Conservation (phyloP, 2,797 vertebrate species). For the Coracias cyanogaster region DNA sequence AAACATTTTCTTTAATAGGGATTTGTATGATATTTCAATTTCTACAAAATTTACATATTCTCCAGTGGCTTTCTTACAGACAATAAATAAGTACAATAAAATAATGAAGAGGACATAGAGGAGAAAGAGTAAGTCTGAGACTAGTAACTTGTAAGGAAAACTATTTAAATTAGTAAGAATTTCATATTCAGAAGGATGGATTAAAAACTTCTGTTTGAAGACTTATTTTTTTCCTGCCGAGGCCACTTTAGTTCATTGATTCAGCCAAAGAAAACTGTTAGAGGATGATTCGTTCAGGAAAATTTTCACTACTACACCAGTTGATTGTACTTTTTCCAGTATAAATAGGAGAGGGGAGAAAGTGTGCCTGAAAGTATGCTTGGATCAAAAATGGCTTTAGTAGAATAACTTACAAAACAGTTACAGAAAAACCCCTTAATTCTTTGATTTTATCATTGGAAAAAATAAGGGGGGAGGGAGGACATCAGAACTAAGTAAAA, state of each 20-base stretch:
- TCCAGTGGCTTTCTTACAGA: background rate
- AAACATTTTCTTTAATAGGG: background rate
- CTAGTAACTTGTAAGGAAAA: background rate
- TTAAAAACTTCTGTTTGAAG: background rate
- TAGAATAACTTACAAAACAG: background rate
- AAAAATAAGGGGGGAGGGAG: background rate
- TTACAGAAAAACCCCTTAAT: background rate
- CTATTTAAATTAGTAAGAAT: background rate
- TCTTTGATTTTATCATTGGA: background rate
- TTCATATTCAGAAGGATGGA: background rate
- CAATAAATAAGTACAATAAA: background rate
- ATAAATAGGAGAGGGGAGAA: background rate
- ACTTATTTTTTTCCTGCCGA: background rate
- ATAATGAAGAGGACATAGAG: background rate
- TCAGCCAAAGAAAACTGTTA: background rate
- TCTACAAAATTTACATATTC: background rate
- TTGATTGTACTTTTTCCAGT: background rate
- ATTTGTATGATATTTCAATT: background rate
- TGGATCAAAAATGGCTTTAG: background rate
- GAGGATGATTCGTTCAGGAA: background rate
- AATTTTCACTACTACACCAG: background rate
- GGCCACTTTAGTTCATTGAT: background rate
- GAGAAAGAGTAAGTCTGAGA: background rate
- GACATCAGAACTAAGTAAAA: background rate
- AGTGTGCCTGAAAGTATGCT: background rate